Evolutionary conservation across 2,797 vertebrate genomes (phyloP), one percentile per base, ranked within the genome.

Genomic region (Dermochelys coriacea): DNA sequence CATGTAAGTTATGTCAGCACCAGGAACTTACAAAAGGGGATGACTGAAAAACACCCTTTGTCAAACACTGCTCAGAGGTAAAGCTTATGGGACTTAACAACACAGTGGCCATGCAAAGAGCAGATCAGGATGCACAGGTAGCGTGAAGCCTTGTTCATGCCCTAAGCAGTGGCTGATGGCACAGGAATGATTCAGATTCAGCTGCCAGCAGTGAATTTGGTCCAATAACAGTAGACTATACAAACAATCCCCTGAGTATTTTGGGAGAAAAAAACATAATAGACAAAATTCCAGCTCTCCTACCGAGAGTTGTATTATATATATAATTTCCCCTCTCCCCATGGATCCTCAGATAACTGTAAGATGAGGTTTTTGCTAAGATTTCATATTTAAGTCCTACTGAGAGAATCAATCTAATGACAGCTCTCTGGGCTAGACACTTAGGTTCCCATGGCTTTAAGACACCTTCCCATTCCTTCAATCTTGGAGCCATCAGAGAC

Each of bases 1-100:
- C 54, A 78, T 2, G 64, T 0, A 0, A 1, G 31, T 34, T 34
- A 31, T 59, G 57, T 31, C 57, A 15, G 57, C 6, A 3, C 29
- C 57, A 59, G 59, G 59, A 34, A 16, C 15, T 34, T 34, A 6
- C 31, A 34, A 61, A 57, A 8, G 59, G 15, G 64, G n/a, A 18
- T 64, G n/a, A 68, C 64, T 68, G 64, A 68, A 37, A 68, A 21
- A 37, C 19, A 37, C 64, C 61, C 8, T 37, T 37, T 37, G n/a
- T 68, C n/a, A 19, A 68, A 68, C n/a, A 64, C 16, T n/a, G 34
- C 16, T 64, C 61, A 68, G 18, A 21, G 34, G 19, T 18, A 68
- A 37, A 68, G 21, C 7, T 34, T 68, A 37, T 68, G 18, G 34
- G 64, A 68, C 18, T 68, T 68, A 68, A 68, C 18, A 68, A n/a